A percentile compares a stretch with the other conserved stretches of the same genome.
These are phyloP conservation scores for Physella acuta DNA, from an alignment of 1,140 invertebrate species.

Conservation along the genomic window DNA sequence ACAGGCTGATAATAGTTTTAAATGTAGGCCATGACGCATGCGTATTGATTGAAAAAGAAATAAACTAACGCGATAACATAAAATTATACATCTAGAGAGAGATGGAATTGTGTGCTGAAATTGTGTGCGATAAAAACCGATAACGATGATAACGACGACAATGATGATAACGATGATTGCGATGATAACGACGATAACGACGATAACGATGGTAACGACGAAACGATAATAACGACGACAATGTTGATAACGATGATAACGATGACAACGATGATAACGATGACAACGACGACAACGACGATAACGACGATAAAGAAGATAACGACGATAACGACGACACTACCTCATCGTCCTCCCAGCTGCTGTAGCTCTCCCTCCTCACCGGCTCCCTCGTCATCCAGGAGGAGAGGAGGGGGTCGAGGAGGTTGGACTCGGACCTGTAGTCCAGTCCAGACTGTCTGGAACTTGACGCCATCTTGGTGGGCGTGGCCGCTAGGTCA, in stretches of 20 bases:
- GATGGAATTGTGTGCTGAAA: too few relatives aligned
- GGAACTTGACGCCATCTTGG: neutral
- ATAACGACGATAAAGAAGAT: neutral
- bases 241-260: neutral
- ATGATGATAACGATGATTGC: conserved; percentile 5
- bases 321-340: neutral
- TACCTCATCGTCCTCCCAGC: conserved; percentile 10
- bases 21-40: too few relatives aligned
- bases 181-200: neutral
- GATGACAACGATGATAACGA: neutral
- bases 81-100: too few relatives aligned
- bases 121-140: too few relatives aligned
- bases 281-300: neutral
- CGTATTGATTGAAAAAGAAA: too few relatives aligned
- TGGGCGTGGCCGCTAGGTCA: too few relatives aligned
- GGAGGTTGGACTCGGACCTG: neutral
- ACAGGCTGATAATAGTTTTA: too few relatives aligned
- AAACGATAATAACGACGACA: neutral
- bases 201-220: neutral
- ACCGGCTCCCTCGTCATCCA: conserved; percentile 2
- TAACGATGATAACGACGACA: neutral
- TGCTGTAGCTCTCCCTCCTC: neutral
- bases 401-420: neutral
- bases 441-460: neutral
- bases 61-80: too few relatives aligned